phyloP scores from a whole-genome alignment of 2,113 vertebrate species.

The Cyrtonyx montezumae region DNA sequence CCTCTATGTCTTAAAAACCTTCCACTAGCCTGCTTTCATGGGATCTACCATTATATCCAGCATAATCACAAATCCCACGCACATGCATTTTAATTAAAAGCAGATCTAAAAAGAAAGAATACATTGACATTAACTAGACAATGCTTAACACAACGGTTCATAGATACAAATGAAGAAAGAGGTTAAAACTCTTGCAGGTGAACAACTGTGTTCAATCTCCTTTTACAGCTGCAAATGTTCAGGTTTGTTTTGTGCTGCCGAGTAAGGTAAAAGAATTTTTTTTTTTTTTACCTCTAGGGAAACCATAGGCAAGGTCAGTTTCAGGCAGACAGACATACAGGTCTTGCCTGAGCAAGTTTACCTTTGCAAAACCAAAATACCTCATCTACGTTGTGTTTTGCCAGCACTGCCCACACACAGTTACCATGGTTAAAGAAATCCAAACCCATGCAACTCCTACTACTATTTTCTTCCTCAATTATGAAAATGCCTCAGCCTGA shows the following conservation, averaged over 20 bases:
- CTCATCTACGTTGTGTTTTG: neutral
- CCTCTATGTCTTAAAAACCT: neutral
- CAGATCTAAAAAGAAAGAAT: neutral
- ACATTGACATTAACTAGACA: neutral
- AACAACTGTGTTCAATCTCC: neutral
- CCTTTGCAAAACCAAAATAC: slow-evolving; percentile 22
- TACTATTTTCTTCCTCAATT: slow-evolving; percentile 10
- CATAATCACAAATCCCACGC: neutral
- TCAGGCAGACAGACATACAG: neutral
- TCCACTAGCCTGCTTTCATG: neutral
- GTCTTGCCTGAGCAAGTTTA: slow-evolving; percentile 46
- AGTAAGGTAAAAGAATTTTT: neutral
- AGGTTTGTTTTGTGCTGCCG: neutral
- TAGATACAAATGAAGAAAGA: neutral
- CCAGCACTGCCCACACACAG: slow-evolving; percentile 23
- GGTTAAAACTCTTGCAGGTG: neutral
- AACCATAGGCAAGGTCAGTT: neutral
- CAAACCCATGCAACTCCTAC: neutral
- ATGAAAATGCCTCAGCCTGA: neutral
- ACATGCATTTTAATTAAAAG: neutral
- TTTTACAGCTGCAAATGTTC: neutral
- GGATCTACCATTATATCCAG: neutral
- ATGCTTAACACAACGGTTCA: neutral
- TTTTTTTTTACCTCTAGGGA: slow-evolving; percentile 21
- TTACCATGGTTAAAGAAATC: slow-evolving; percentile 5